These are phyloP conservation scores for Oxystoma pomonae DNA, from an alignment of 2,888 invertebrate species.

Conservation along the genomic window DNA sequence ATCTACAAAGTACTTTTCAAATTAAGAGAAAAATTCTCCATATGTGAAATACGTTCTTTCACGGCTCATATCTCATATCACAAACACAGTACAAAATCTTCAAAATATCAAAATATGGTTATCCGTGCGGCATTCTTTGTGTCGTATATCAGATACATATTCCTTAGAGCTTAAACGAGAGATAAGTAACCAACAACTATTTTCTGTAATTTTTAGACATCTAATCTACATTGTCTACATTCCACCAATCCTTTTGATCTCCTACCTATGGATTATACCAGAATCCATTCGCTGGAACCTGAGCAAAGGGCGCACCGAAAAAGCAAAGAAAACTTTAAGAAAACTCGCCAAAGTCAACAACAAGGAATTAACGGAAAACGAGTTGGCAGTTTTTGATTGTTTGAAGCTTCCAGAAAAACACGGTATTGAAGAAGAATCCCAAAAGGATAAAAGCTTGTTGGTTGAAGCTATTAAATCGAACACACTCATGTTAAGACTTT, in stretches of 20 bases:
- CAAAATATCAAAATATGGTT: no score
- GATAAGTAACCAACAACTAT: no score
- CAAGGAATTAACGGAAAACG: conserved; percentile 37
- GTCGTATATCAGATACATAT: no score
- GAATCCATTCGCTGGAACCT: conserved; percentile 76
- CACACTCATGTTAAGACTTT: conserved; percentile 52
- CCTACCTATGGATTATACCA: conserved; percentile 64
- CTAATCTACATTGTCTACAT: conserved; percentile 53
- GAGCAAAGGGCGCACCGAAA: conserved; percentile 54
- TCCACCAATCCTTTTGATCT: conserved; percentile 63
- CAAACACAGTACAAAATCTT: no score
- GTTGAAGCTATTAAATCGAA: conserved; percentile 23
- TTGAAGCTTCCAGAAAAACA: background rate
- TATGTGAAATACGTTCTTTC: no score
- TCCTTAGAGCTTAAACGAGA: no score
- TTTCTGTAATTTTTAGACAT: conserved; percentile 34
- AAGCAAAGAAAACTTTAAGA: conserved; percentile 56
- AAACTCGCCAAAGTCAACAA: conserved; percentile 62
- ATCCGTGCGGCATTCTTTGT: no score
- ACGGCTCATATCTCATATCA: no score
- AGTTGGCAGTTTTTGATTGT: conserved; percentile 36
- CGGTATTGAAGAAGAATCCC: background rate
- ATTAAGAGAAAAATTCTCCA: no score
- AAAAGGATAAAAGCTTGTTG: conserved; percentile 13
- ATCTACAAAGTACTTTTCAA: no score